A percentile compares a stretch with the other conserved stretches of the same genome.
Conservation (phyloP, 2,888 invertebrate species). For the Venusia cambrica region DNA sequence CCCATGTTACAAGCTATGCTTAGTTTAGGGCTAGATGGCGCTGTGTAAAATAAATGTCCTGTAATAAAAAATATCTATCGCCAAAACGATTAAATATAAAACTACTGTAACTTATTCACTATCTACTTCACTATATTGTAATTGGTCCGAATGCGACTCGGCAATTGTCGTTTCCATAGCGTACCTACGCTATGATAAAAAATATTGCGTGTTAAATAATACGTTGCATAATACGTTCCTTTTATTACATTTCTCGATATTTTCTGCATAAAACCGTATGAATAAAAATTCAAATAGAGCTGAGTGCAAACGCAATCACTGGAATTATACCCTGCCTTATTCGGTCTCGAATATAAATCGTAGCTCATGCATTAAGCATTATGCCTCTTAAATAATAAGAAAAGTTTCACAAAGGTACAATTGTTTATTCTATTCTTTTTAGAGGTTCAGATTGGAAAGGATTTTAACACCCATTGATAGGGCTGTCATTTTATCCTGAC, state of each 20-base stretch:
- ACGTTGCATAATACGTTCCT: too few species aligned
- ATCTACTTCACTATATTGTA: too few species aligned
- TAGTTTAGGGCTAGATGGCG: too few species aligned
- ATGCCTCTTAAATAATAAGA: constrained; percentile 74
- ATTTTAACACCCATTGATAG: constrained; percentile 55
- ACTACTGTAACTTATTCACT: too few species aligned
- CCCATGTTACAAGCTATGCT: too few species aligned
- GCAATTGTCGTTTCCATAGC: too few species aligned
- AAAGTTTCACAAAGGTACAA: constrained; percentile 62
- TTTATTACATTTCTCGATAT: background rate
- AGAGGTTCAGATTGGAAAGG: constrained; percentile 74
- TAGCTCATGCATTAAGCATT: constrained; percentile 73
- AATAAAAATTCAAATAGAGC: constrained; percentile 34
- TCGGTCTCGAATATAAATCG: constrained; percentile 61
- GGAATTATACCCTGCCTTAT: constrained; percentile 59
- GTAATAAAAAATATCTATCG: too few species aligned
- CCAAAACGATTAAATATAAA: too few species aligned
- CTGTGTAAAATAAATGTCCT: too few species aligned
- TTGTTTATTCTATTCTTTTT: constrained; percentile 72
- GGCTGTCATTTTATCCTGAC: constrained; percentile 4
- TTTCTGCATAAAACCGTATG: constrained; percentile 9
- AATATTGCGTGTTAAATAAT: too few species aligned
- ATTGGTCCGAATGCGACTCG: too few species aligned
- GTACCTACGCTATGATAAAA: too few species aligned
- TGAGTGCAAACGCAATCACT: constrained; percentile 54